Conservation (phyloP, 2,888 invertebrate genomes). For the Mythimna pallens region DNA sequence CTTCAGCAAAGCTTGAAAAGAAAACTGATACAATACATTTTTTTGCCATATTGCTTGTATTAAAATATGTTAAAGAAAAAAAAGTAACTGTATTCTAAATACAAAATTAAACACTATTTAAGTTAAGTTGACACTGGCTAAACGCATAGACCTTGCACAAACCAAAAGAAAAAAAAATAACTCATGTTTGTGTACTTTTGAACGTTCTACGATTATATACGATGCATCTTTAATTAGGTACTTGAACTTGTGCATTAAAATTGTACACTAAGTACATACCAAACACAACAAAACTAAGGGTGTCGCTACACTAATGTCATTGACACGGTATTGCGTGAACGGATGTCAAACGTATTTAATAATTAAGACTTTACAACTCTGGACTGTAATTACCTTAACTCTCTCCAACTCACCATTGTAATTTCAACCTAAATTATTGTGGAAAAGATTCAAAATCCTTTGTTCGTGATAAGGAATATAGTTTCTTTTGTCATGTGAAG, state of each 20-base stretch:
- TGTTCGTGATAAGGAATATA: slow-evolving; percentile 15
- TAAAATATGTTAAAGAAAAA: no score
- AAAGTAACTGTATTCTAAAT: no score
- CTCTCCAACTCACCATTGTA: rapidly evolving
- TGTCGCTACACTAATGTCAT: slow-evolving; percentile 69
- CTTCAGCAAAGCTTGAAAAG: no score
- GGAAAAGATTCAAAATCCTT: slow-evolving; percentile 4
- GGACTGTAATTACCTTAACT: slow-evolving; percentile 36
- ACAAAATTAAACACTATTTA: no score
- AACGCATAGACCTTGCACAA: no score
- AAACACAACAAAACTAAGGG: slow-evolving; percentile 60
- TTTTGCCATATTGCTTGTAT: no score
- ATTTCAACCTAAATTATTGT: slow-evolving; percentile 13
- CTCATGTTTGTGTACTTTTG: neutral
- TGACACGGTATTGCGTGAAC: slow-evolving; percentile 75
- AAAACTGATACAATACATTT: no score
- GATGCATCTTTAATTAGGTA: neutral
- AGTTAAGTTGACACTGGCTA: no score
- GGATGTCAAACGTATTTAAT: slow-evolving; percentile 80
- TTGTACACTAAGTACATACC: slow-evolving; percentile 31
- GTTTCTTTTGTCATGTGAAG: slow-evolving; percentile 32
- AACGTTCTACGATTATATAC: neutral
- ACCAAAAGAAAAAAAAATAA: no score
- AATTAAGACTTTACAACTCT: slow-evolving; percentile 70
- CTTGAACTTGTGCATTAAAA: slow-evolving; percentile 8